These are phyloP conservation scores for Gandaritis pyraliata DNA, from an alignment of 2,888 invertebrate genomes.

Conservation along the genomic window DNA sequence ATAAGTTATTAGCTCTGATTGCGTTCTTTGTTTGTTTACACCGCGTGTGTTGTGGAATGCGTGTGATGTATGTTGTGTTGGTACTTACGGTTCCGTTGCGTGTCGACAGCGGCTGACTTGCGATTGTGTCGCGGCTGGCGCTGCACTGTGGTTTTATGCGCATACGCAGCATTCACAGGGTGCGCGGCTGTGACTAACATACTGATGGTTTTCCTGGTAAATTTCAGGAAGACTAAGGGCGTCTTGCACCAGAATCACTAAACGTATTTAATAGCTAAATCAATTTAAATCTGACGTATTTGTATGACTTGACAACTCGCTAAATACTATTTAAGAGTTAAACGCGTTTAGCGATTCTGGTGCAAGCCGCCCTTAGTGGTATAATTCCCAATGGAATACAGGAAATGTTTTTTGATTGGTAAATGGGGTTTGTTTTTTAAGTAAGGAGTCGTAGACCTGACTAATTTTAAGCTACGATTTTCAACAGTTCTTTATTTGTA, in stretches of 20 bases:
- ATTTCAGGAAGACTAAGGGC: constrained; percentile 30
- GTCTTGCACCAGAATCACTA: no score
- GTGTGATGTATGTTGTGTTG: constrained; percentile 22
- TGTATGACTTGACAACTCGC: no score
- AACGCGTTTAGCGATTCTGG: no score
- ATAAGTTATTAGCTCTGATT: constrained; percentile 2
- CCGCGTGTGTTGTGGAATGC: constrained; percentile 1
- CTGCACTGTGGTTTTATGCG: constrained; percentile 72
- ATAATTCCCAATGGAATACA: not conserved
- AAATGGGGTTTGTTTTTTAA: no score
- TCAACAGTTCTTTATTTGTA: no score
- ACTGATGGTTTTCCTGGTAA: constrained; percentile 48
- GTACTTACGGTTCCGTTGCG: constrained; percentile 71
- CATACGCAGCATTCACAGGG: constrained; percentile 65
- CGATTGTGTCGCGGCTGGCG: constrained; percentile 61
- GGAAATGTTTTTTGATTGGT: constrained; percentile 10
- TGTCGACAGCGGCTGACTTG: constrained; percentile 59
- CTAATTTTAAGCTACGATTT: no score
- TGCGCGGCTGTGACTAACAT: constrained; percentile 49
- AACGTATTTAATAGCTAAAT: no score
- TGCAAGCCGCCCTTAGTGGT: no score
- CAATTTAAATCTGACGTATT: no score
- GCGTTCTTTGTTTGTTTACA: constrained; percentile 31
- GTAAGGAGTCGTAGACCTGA: no score
- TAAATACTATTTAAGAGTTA: no score